Evolutionary conservation across 2,888 invertebrate species (phyloP).

Genomic region (Panorpa germanica): DNA sequence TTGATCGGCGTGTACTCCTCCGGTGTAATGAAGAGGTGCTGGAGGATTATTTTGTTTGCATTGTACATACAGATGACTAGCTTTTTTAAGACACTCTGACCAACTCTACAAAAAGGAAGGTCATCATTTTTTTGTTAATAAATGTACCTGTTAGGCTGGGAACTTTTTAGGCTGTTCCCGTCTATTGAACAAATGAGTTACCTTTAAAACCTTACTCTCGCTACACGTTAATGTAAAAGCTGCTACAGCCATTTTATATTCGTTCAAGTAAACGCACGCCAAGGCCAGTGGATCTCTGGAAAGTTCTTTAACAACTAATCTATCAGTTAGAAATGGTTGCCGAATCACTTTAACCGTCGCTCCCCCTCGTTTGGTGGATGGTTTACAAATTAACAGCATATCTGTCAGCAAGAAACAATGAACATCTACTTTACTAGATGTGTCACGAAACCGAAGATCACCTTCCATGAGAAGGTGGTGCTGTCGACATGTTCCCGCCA

Average conservation of each 20-base stretch:
- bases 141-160: too few species aligned
- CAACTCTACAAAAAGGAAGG: too few species aligned
- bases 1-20: too few species aligned
- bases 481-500: slow-evolving; percentile 54
- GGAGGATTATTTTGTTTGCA: too few species aligned
- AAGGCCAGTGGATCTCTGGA: slow-evolving; percentile 42
- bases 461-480: slow-evolving; percentile 71
- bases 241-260: slow-evolving; percentile 59
- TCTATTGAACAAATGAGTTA: too few species aligned
- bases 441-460: slow-evolving; percentile 74
- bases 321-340: slow-evolving; percentile 64
- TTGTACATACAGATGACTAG: too few species aligned
- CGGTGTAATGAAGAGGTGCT: too few species aligned
- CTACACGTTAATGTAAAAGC: slow-evolving; percentile 57
- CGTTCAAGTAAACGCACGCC: slow-evolving; percentile 62
- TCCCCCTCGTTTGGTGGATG: slow-evolving; percentile 23
- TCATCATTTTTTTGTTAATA: too few species aligned
- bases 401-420: slow-evolving; percentile 83
- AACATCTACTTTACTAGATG: slow-evolving; percentile 65
- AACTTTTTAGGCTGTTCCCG: too few species aligned
- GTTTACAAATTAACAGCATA: slow-evolving; percentile 79
- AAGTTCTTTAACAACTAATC: slow-evolving; percentile 44
- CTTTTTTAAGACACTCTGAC: too few species aligned
- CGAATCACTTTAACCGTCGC: slow-evolving; percentile 39
- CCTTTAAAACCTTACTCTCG: slow-evolving; percentile 45